Conservation (phyloP, 1,140 invertebrate genomes). For the Drosophila auraria region DNA sequence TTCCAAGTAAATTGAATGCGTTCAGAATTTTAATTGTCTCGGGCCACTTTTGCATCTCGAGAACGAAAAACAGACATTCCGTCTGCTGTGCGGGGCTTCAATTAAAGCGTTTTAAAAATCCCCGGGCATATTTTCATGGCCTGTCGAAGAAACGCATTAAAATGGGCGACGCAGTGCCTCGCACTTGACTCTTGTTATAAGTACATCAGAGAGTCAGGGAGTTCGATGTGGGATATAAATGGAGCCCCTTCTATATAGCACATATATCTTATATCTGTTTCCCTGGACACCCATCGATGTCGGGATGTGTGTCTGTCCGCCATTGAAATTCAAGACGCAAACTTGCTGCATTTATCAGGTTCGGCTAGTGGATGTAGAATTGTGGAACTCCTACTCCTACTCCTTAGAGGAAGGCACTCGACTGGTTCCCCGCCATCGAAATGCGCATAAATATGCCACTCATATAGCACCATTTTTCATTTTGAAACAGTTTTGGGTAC, state of each 20-base stretch:
- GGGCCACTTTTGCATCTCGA: slow-evolving; percentile 76
- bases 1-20: slow-evolving; percentile 74
- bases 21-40: slow-evolving; percentile 77
- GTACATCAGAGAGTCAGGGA: slow-evolving; percentile 62
- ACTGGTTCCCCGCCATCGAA: slow-evolving; percentile 48
- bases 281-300: slow-evolving; percentile 64
- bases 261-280: slow-evolving; percentile 16
- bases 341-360: slow-evolving; percentile 80
- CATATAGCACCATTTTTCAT: slow-evolving; percentile 77
- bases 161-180: slow-evolving; percentile 72
- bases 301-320: slow-evolving; percentile 44
- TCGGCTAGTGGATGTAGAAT: slow-evolving; percentile 3
- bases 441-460: slow-evolving; percentile 70
- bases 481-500: slow-evolving; percentile 62
- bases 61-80: slow-evolving; percentile 78
- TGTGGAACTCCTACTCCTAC: slow-evolving; percentile 8
- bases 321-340: slow-evolving; percentile 83
- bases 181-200: slow-evolving; percentile 81
- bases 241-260: slow-evolving; percentile 12
- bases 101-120: slow-evolving; percentile 81
- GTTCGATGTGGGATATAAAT: slow-evolving; percentile 42
- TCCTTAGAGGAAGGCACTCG: slow-evolving; percentile 24
- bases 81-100: slow-evolving; percentile 70
- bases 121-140: slow-evolving; percentile 78
- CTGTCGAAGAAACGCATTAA: slow-evolving; percentile 81